These are phyloP conservation scores for Procambarus virginalis DNA, from an alignment of 1,140 invertebrate species.

Conservation along the genomic window DNA sequence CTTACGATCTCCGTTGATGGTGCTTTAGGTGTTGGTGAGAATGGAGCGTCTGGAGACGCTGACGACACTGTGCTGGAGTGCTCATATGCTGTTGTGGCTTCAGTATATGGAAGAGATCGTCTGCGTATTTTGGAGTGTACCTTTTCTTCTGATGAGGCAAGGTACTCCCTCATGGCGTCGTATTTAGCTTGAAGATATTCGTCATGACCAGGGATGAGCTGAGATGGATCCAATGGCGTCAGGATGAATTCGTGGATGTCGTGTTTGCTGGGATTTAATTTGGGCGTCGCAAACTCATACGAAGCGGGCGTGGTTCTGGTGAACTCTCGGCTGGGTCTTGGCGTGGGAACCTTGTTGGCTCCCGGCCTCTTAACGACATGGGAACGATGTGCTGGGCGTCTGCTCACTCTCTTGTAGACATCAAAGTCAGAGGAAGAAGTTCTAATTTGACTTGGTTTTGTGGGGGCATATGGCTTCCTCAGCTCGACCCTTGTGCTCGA, in stretches of 20 bases:
- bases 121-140: slow-evolving; percentile 1
- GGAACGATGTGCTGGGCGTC: background rate
- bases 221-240: slow-evolving; percentile 37
- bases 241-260: slow-evolving; percentile 47
- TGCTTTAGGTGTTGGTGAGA: background rate
- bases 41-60: background rate
- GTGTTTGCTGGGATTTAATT: slow-evolving; percentile 36
- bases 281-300: slow-evolving; percentile 41
- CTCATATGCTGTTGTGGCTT: background rate
- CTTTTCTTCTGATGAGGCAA: background rate
- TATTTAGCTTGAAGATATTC: slow-evolving; percentile 30
- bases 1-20: background rate
- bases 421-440: background rate
- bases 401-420: background rate
- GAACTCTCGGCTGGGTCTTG: background rate
- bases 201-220: slow-evolving; percentile 47
- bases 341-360: background rate
- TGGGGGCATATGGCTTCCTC: background rate
- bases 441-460: background rate
- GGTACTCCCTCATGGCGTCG: slow-evolving; percentile 18
- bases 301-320: slow-evolving; percentile 3
- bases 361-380: background rate
- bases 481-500: background rate
- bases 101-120: slow-evolving; percentile 24
- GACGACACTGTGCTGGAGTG: no score